A percentile compares a stretch with the other conserved stretches of the same genome.
Conservation (phyloP, 2,797 vertebrate species). For the Coregonus ussuriensis region DNA sequence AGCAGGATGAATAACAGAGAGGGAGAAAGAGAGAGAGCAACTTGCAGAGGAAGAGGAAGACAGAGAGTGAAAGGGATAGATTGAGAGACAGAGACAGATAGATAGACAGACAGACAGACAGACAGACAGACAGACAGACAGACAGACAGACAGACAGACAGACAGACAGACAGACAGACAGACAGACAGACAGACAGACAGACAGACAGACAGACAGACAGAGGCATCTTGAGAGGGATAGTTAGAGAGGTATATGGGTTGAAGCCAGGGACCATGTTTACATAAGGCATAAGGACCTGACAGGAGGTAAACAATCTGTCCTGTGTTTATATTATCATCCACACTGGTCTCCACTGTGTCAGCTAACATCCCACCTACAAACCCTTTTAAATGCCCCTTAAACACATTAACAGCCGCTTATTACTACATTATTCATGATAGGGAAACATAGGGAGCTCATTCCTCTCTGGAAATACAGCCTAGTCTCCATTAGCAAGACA, state of each 20-base stretch:
- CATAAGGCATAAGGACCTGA: background rate
- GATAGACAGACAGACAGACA: background rate
- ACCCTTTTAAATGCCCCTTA: background rate
- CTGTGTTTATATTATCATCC: background rate
- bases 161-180: background rate
- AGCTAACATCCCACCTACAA: slow-evolving; percentile 1
- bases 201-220: background rate
- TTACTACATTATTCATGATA: slow-evolving; percentile 54
- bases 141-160: background rate
- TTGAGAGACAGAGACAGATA: background rate
- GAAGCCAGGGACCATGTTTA: background rate
- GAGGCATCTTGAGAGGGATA: background rate
- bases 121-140: background rate
- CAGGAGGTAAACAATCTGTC: background rate
- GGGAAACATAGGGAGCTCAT: slow-evolving; percentile 16
- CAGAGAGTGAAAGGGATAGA: background rate
- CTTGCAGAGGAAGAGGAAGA: background rate
- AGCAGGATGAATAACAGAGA: slow-evolving; percentile 4
- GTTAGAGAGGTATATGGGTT: background rate
- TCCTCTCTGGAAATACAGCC: slow-evolving; percentile 32
- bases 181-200: background rate
- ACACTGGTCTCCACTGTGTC: background rate
- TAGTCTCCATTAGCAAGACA: slow-evolving; percentile 20
- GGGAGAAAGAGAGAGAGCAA: slow-evolving; percentile 16
- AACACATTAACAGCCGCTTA: slow-evolving; percentile 34